A percentile compares a stretch with the other conserved stretches of the same genome.
These are phyloP conservation scores for Oncorhynchus keta DNA, from an alignment of 2,113 vertebrate genomes.

Conservation along the genomic window DNA sequence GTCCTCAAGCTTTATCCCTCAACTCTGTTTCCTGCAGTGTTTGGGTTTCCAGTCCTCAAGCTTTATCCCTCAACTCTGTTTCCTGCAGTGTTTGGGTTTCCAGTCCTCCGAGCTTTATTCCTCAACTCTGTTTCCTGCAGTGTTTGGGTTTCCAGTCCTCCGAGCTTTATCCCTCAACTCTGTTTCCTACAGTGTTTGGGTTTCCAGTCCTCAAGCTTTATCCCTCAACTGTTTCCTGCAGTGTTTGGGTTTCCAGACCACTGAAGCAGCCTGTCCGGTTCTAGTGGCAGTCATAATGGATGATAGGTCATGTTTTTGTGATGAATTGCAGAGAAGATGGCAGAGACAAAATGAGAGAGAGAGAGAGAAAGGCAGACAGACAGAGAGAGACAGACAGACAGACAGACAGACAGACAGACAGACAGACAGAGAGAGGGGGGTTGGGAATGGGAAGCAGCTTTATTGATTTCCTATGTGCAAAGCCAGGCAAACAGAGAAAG, in stretches of 20 bases:
- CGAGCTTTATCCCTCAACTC: neutral
- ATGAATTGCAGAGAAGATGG: conserved; percentile 33
- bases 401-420: neutral
- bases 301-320: conserved; percentile 64
- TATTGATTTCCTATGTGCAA: conserved; percentile 79
- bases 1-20: neutral
- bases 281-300: conserved; percentile 58
- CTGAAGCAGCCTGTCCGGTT: conserved; percentile 40
- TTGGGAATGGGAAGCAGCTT: conserved; percentile 62
- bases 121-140: neutral
- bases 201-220: neutral
- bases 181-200: neutral
- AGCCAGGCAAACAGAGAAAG: conserved; percentile 76
- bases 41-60: neutral
- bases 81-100: neutral
- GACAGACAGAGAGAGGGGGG: conserved; percentile 26
- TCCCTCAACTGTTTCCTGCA: neutral
- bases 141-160: neutral
- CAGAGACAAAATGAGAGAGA: conserved; percentile 24
- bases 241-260: conserved; percentile 7
- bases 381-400: conserved; percentile 17
- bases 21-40: neutral
- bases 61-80: neutral
- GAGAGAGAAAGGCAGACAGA: conserved; percentile 23
- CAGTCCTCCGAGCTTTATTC: neutral